Conservation (phyloP, 2,888 invertebrate species). For the Drosophila rubida region DNA sequence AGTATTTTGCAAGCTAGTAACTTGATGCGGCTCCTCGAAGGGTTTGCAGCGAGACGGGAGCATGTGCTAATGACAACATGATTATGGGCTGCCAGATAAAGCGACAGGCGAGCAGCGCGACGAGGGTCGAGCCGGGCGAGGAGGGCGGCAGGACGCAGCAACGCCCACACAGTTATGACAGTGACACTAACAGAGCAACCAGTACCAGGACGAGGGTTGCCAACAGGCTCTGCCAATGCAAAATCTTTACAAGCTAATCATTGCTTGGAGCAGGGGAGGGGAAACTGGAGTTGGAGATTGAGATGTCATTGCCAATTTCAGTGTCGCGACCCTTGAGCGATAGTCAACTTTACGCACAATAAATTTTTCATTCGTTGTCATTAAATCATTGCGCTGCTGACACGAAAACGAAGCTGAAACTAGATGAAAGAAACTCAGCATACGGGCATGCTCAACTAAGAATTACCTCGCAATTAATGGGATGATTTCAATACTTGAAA, state of each 20-base stretch:
- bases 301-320: slow-evolving; percentile 67
- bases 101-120: slow-evolving; percentile 25
- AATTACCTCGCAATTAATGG: slow-evolving; percentile 8
- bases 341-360: slow-evolving; percentile 81
- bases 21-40: slow-evolving; percentile 22
- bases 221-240: slow-evolving; percentile 29
- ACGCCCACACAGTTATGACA: slow-evolving; percentile 77
- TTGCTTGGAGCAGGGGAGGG: slow-evolving; percentile 36
- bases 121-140: slow-evolving; percentile 1
- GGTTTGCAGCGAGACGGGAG: slow-evolving; percentile 36
- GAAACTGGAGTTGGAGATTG: slow-evolving; percentile 24
- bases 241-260: slow-evolving; percentile 52
- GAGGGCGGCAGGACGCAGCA: slow-evolving; percentile 17
- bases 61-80: slow-evolving; percentile 74
- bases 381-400: slow-evolving; percentile 77
- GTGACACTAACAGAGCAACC: slow-evolving; percentile 58
- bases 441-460: not conserved
- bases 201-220: slow-evolving; percentile 42
- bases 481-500: too few species aligned
- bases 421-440: slow-evolving; percentile 1
- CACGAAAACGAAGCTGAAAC: slow-evolving; percentile 23
- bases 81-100: slow-evolving; percentile 64
- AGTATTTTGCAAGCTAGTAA: slow-evolving; percentile 14
- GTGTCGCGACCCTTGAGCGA: slow-evolving; percentile 49
- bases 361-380: slow-evolving; percentile 82